phyloP scores from a whole-genome alignment of 2,888 invertebrate genomes.

The Ferrisia virgata region DNA sequence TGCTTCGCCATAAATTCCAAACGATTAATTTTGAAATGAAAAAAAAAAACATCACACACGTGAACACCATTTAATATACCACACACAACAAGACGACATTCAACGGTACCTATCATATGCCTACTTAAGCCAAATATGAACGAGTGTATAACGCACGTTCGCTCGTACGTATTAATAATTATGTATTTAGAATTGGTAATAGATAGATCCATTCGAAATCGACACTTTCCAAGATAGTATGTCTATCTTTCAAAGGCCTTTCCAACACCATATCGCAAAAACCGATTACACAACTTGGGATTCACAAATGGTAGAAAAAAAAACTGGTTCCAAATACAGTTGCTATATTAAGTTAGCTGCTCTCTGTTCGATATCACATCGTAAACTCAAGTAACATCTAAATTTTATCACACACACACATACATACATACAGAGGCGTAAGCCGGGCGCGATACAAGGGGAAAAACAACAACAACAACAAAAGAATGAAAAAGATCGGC shows the following conservation, averaged over 20 bases:
- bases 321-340: not conserved
- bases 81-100: not conserved
- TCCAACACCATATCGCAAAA: not conserved
- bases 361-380: not conserved
- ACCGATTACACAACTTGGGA: not conserved
- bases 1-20: not conserved
- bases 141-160: not conserved
- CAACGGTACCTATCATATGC: not conserved
- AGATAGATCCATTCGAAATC: no score
- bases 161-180: not conserved
- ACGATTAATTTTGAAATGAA: no score
- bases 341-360: no score
- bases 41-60: not conserved
- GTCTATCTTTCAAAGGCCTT: no score
- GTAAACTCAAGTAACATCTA: not conserved
- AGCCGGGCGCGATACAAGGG: not conserved
- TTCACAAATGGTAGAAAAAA: not conserved
- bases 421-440: no score
- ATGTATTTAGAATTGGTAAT: no score
- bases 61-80: constrained; percentile 2
- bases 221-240: no score
- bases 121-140: not conserved
- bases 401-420: no score
- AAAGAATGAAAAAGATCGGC: not conserved
- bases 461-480: not conserved